Conservation (phyloP, 2,113 vertebrate species). For the Parus major region DNA sequence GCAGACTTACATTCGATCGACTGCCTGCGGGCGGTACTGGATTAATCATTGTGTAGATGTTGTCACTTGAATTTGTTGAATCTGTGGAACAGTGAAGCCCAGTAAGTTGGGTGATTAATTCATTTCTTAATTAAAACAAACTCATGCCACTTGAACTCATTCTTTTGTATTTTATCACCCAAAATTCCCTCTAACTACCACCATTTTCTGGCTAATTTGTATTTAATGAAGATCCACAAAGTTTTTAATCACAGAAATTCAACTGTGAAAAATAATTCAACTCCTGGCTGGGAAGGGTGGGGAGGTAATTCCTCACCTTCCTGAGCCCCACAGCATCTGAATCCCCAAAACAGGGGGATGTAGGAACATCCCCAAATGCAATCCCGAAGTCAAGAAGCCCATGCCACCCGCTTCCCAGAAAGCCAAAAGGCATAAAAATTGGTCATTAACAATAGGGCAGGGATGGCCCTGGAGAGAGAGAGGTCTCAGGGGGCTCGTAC, state of each 20-base stretch:
- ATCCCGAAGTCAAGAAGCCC: background rate
- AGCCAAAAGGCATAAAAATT: background rate
- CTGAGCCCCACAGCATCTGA: background rate
- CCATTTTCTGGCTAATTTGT: slow-evolving; percentile 84
- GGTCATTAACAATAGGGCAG: background rate
- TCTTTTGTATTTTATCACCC: slow-evolving; percentile 84
- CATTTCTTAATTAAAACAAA: slow-evolving; percentile 86
- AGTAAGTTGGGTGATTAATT: slow-evolving; percentile 79
- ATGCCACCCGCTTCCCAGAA: accelerated
- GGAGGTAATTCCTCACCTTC: background rate
- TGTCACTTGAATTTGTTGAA: slow-evolving; percentile 99
- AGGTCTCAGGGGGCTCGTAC: slow-evolving; percentile 51
- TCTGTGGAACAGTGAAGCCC: slow-evolving; percentile 82
- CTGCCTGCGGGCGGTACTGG: slow-evolving; percentile 92
- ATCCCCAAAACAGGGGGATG: background rate
- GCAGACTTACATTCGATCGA: slow-evolving; percentile 93
- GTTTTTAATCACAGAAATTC: slow-evolving; percentile 83
- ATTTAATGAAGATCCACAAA: slow-evolving; percentile 85
- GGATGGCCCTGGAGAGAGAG: background rate
- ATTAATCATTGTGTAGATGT: slow-evolving; percentile 99
- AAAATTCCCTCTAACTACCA: slow-evolving; percentile 81
- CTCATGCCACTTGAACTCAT: slow-evolving; percentile 83
- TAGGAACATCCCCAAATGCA: background rate
- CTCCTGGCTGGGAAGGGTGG: background rate
- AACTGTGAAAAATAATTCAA: slow-evolving; percentile 72